These are phyloP conservation scores for Cacoxenus indagator DNA, from an alignment of 2,888 invertebrate species.

Conservation along the genomic window DNA sequence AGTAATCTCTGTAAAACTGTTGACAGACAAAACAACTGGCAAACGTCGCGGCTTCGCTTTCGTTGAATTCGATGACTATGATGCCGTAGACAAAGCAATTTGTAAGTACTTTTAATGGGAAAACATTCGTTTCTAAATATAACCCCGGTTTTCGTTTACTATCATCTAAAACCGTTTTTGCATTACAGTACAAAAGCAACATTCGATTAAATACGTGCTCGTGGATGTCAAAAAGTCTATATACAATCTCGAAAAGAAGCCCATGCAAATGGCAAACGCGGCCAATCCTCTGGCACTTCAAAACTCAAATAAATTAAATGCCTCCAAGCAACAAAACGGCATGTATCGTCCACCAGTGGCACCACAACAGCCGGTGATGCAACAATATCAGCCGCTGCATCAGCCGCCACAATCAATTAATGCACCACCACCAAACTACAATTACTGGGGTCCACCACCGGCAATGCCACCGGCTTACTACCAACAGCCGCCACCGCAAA, in stretches of 20 bases:
- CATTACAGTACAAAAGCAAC: conserved; percentile 80
- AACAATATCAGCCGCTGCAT: conserved; percentile 55
- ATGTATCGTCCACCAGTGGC: conserved; percentile 54
- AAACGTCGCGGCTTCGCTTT: conserved; percentile 97
- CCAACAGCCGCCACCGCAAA: conserved; percentile 71
- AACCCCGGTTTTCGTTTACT: not conserved
- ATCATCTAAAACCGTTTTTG: conserved; percentile 9
- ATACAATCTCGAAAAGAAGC: conserved; percentile 81
- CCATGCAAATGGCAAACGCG: conserved; percentile 37
- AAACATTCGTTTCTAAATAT: conserved; percentile 34
- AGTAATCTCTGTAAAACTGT: conserved; percentile 86
- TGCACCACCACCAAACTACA: conserved; percentile 63
- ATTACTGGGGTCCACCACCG: conserved; percentile 63
- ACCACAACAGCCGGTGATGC: conserved; percentile 49
- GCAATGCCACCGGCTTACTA: conserved; percentile 56
- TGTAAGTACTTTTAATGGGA: conserved; percentile 76
- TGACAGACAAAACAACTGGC: conserved; percentile 92
- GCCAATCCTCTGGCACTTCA: not conserved
- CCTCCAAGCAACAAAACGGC: conserved; percentile 46
- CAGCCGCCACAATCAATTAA: conserved; percentile 55
- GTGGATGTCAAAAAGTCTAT: conserved; percentile 94
- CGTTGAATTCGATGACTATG: conserved; percentile 97
- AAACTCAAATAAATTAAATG: conserved; percentile 52
- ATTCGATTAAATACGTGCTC: conserved; percentile 85
- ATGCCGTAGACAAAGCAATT: conserved; percentile 96